Conservation (phyloP, 2,113 vertebrate species). For the Vombatus ursinus region DNA sequence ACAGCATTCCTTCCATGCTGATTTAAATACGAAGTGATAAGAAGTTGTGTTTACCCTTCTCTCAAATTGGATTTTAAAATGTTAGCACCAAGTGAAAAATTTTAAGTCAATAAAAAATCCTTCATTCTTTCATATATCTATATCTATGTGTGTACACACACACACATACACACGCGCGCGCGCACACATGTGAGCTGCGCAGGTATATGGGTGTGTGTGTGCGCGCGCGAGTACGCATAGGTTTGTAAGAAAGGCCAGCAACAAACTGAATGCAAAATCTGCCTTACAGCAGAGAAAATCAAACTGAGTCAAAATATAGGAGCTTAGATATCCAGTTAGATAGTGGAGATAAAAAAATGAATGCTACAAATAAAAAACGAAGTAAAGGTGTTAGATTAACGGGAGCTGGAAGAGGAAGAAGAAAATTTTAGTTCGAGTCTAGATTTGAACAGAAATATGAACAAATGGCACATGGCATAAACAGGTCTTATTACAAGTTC, state of each 20-base stretch:
- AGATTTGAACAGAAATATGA: neutral
- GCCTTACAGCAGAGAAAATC: conserved; percentile 2
- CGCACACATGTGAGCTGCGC: too few species aligned
- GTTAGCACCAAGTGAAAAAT: neutral
- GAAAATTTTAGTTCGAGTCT: conserved; percentile 2
- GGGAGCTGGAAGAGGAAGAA: neutral
- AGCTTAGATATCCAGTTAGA: neutral
- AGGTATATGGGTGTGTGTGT: too few species aligned
- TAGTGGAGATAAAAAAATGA: neutral
- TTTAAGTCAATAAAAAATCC: neutral
- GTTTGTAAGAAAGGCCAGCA: neutral
- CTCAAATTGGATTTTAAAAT: neutral
- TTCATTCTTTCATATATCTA: neutral
- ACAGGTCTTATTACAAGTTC: conserved; percentile 15
- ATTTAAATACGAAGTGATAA: neutral
- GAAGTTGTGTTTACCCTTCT: neutral
- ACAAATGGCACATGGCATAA: conserved; percentile 15
- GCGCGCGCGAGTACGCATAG: neutral
- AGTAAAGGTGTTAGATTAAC: neutral
- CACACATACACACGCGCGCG: too few species aligned
- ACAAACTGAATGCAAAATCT: conserved; percentile 29
- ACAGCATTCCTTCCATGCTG: neutral
- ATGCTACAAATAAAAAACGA: conserved; percentile 32
- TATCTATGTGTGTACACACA: too few species aligned
- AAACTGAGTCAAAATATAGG: conserved; percentile 34